These are phyloP conservation scores for Phoenicopterus ruber DNA, from an alignment of 2,113 vertebrate genomes.

Conservation along the genomic window DNA sequence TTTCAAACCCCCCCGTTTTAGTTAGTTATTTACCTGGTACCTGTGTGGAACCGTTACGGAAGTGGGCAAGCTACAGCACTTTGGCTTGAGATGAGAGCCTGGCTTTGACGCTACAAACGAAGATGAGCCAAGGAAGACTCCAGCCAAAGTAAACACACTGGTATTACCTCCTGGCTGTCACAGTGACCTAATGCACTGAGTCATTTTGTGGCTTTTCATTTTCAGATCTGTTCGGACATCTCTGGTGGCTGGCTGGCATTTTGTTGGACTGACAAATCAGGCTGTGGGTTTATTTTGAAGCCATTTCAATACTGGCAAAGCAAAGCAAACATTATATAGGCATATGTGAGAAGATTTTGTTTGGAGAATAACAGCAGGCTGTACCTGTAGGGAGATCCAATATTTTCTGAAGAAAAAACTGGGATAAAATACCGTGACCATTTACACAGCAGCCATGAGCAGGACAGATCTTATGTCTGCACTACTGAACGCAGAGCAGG, in stretches of 20 bases:
- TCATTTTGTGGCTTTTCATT: conserved; percentile 35
- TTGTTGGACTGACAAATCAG: not conserved
- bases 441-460: not conserved
- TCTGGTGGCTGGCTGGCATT: not conserved
- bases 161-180: conserved; percentile 28
- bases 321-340: not conserved
- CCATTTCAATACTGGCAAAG: not conserved
- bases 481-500: not conserved
- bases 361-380: not conserved
- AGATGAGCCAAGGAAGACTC: conserved; percentile 27
- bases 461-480: not conserved
- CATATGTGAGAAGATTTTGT: not conserved
- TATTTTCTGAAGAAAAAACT: not conserved
- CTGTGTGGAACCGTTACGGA: not conserved
- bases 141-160: conserved; percentile 46
- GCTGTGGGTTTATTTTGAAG: not conserved
- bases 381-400: not conserved
- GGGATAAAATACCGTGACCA: not conserved
- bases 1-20: not conserved
- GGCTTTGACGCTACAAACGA: not conserved
- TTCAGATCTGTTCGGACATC: not conserved
- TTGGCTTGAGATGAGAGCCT: conserved; percentile 22
- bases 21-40: not conserved
- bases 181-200: conserved; percentile 50
- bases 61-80: not conserved